Percentiles rank a stretch among this genome's conserved stretches.
These are phyloP conservation scores for Rotaria sp. DNA, from an alignment of 2,888 invertebrate genomes.

Conservation along the genomic window DNA sequence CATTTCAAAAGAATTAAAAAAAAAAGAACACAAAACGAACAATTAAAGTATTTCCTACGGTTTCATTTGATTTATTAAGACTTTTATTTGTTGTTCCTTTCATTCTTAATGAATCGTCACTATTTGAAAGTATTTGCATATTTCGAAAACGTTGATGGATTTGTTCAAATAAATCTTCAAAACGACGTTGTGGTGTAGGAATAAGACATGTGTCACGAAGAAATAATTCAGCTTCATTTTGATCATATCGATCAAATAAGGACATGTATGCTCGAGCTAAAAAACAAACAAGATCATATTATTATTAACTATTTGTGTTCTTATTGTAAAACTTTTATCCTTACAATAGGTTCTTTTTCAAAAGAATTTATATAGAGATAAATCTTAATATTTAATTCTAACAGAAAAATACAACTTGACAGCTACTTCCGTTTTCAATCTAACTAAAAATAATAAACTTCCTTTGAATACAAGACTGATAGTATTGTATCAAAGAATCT, in stretches of 20 bases:
- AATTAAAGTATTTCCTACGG: not conserved
- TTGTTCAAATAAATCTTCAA: constrained; percentile 30
- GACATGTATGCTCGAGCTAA: constrained; percentile 21
- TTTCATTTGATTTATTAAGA: not conserved
- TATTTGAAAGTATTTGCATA: not conserved
- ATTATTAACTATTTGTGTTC: too few species aligned
- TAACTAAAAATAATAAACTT: not conserved
- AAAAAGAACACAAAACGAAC: too few species aligned
- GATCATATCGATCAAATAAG: constrained; percentile 17
- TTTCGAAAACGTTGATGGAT: not conserved
- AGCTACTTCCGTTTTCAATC: not conserved
- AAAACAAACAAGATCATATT: not conserved
- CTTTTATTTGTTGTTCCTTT: not conserved
- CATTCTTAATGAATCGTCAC: not conserved
- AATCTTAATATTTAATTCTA: too few species aligned
- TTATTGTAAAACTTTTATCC: too few species aligned
- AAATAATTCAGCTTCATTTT: not conserved
- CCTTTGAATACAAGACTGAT: not conserved
- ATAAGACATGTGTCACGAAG: not conserved
- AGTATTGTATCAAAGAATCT: not conserved
- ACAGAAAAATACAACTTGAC: not conserved
- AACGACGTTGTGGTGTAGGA: not conserved
- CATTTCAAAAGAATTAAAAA: too few species aligned
- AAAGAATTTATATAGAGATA: too few species aligned
- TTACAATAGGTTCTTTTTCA: too few species aligned